Base-by-base conservation (phyloP, 2,113 vertebrate genomes). In the Crotalus horridus region DNA sequence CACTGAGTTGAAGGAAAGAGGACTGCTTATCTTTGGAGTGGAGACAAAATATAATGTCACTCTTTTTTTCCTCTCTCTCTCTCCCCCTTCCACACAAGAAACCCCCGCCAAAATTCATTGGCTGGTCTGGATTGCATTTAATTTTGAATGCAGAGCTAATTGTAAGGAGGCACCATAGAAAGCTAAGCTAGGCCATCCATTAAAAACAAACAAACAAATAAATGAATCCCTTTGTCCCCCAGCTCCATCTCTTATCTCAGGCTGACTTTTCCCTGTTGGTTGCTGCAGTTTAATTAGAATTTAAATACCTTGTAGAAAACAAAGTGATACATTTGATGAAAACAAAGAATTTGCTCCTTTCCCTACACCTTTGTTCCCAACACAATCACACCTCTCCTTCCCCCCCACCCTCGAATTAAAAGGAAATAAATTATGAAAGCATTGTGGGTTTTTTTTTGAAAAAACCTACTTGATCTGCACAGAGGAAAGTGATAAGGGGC, bases 271-370 rank as follows among this genome's bases (percentile, higher is more conserved):
- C 93, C 93, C 94, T 24, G 3, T 90, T 6, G 96, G 97, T 96
- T 94, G 95, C 96, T 97, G 96, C 97, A 97, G 97, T 98, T 98
- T 98, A 98, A 99, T 98, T 98, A 98, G 97, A 98, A 97, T 98
- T 98, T 94, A 98, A 98, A 97, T 95, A 97, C 97, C 98, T 98
- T 96, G 94, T 85, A 96, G 98, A 97, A 98, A 98, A 97, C 96
- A 96, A 95, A 96, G 94, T 74, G 94, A 94, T 95, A 96, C 93
- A 96, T 96, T 85, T 95, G 92, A 93, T 85, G 55, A 33, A 58
- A 69, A 87, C 88, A 90, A 89, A 89, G 94, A 94, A 53, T 17
- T 56, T 17, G 92, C 93, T 95, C 81, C 33, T 94, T 89, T 55
- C 24, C 90, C 26, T 88, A 23, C 33, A 26, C 88, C 21, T 23